phyloP scores from a whole-genome alignment of 2,888 invertebrate genomes.

The Isoperla grammatica region DNA sequence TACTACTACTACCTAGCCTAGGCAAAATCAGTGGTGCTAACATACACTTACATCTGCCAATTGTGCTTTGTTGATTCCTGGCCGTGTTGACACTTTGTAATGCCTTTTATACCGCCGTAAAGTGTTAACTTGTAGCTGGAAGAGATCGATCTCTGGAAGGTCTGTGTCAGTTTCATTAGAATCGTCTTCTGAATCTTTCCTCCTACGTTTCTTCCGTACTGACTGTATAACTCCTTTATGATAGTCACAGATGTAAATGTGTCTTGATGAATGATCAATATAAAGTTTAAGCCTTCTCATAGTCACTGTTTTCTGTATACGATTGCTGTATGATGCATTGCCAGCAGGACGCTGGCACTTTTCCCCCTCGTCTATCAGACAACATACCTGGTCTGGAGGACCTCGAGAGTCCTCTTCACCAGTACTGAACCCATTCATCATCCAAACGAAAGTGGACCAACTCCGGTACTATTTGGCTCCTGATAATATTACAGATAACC shows the following conservation, averaged over 20 bases:
- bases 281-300: slow-evolving; percentile 84
- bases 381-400: slow-evolving; percentile 85
- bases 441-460: too few species aligned
- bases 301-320: slow-evolving; percentile 92
- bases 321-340: slow-evolving; percentile 93
- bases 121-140: slow-evolving; percentile 88
- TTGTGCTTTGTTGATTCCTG: slow-evolving; percentile 91
- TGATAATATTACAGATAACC: too few species aligned
- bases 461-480: too few species aligned
- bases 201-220: slow-evolving; percentile 84
- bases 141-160: slow-evolving; percentile 87
- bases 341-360: slow-evolving; percentile 84
- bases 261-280: slow-evolving; percentile 77
- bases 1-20: too few species aligned
- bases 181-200: slow-evolving; percentile 92
- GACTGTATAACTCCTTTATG: slow-evolving; percentile 95
- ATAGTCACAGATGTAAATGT: slow-evolving; percentile 94
- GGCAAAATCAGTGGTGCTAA: too few species aligned
- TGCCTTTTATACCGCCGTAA: slow-evolving; percentile 87
- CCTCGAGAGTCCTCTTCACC: slow-evolving; percentile 87
- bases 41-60: slow-evolving; percentile 78
- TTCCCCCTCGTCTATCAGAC: slow-evolving; percentile 83
- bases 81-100: slow-evolving; percentile 85
- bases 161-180: slow-evolving; percentile 91
- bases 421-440: slow-evolving; percentile 85